Base-by-base conservation (phyloP, 2,113 vertebrate genomes). In the Heterotis niloticus region DNA sequence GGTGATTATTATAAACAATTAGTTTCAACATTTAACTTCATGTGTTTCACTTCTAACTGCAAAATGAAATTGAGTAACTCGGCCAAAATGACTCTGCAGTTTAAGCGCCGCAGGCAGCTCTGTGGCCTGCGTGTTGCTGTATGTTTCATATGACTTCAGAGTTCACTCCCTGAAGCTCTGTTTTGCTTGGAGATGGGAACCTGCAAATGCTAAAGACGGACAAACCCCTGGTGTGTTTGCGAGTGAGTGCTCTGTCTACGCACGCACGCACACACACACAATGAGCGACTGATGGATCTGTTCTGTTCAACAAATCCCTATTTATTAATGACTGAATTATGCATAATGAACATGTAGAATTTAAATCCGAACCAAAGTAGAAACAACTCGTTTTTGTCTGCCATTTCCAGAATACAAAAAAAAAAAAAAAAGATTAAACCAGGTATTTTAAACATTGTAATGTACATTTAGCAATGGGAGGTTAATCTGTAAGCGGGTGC, bases 271-370 rank as follows among this genome's bases (percentile, higher is more conserved):
- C 70, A 62, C 59, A 62, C 10, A 62, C 3, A 28, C 3, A 75
- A 59, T 24, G 28, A 72, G 24, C 59, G 20, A 64, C 28, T 20
- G 62, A 9, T 20, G 24, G 17, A 11, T 73, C 13, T 75, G 16
- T 60, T 52, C 11, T 75, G 64, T 80, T 67, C 60, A 80, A 75
- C 79, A 80, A 73, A 68, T 66, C 72, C 72, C 72, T 80, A 75
- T 80, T 80, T 80, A 80, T 80, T 80, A 74, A 79, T 79, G 79
- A 75, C 79, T 80, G 78, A 75, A 75, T 80, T 67, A 75, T 75
- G 70, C 78, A 74, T 57, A 23, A 74, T 66, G 70, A 75, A 66
- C 60, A 80, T 74, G 72, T 76, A 70, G 51, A 23, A 51, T 65
- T 80, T 79, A 57, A 66, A 66, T 68, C 26, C 75, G 64, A 75